Percentiles rank a stretch among this genome's conserved stretches.
phyloP scores from a whole-genome alignment of 2,888 invertebrate genomes.

The Esperia sulphurella region DNA sequence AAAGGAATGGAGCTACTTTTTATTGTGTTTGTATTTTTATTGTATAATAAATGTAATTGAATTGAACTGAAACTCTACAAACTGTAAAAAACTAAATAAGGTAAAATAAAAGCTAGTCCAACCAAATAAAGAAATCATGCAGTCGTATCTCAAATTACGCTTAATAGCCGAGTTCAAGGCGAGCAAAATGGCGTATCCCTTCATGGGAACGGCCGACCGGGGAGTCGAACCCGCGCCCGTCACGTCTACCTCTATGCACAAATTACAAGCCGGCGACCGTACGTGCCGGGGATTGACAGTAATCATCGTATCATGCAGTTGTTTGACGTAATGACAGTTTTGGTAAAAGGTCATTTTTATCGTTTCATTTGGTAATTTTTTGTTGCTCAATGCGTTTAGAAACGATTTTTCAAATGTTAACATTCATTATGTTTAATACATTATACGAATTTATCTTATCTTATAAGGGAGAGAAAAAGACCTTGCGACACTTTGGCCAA shows the following conservation, averaged over 20 bases:
- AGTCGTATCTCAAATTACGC: conserved; percentile 15
- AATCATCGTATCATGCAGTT: conserved; percentile 22
- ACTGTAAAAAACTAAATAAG: no score
- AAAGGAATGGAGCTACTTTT: no score
- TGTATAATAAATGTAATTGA: no score
- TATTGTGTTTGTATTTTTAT: no score
- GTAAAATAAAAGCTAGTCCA: no score
- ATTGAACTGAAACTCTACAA: no score
- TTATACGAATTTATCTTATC: no score
- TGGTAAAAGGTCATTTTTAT: conserved; percentile 32
- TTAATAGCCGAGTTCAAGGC: conserved; percentile 21
- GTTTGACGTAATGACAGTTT: conserved; percentile 19
- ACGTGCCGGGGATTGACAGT: conserved; percentile 46
- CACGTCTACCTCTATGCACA: conserved; percentile 35
- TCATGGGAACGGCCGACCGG: conserved; percentile 36
- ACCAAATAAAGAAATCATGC: conserved; percentile 31
- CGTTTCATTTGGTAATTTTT: conserved; percentile 27
- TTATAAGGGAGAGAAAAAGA: no score
- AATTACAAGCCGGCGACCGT: conserved; percentile 57
- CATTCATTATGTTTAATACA: no score
- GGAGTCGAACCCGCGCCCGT: conserved; percentile 28
- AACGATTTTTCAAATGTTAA: not conserved
- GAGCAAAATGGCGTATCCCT: conserved; percentile 4
- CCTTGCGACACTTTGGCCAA: no score
- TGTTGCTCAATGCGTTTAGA: conserved; percentile 2